Evolutionary conservation across 1,140 invertebrate genomes (phyloP), one percentile per base, ranked within the genome.

Genomic region (Drosophila funebris): DNA sequence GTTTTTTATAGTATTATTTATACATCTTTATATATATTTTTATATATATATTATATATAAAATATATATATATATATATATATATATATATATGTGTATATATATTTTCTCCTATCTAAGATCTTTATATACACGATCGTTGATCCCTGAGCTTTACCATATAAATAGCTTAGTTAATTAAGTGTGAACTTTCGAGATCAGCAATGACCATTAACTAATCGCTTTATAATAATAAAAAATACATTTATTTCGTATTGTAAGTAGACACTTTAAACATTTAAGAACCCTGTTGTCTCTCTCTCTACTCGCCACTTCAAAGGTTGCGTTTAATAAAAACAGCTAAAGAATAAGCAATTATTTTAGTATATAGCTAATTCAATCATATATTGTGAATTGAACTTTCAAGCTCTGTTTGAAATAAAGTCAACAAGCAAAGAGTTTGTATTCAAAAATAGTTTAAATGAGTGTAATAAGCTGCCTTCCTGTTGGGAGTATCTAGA

Each of bases 251-350:
- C 37, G 14, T 4, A 16, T 39, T 14, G 37, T 7, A 39, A 43
- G n/a, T 43, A 16, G 7, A 43, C 18, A 43, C 39, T 8, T 43
- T 43, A 20, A 14, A 22, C 20, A 7, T 18, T 2, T 20, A 46
- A 13, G 44, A 29, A 29, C 44, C 27, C 27, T 48, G 44, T 5
- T 27, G 22, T 3, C 37, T 27, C 44, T 3, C 37, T 41, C 5
- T 39, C 13, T 6, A 14, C 4, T 14, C 3, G n/a, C 13, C 14
- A 14, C 22, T 39, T 44, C 43, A 44, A 22, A 11, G 20, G 18
- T 44, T 46, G 44, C 4, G 22, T 48, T 4, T 29, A 48, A 48
- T 48, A 48, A 27, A 48, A 48, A 9, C n/a, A n/a, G n/a, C n/a
- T n/a, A n/a, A n/a, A n/a, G n/a, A n/a, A n/a, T n/a, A 46, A 6